These are phyloP conservation scores for Eretmocerus hayati DNA, from an alignment of 2,888 invertebrate genomes.

Conservation along the genomic window DNA sequence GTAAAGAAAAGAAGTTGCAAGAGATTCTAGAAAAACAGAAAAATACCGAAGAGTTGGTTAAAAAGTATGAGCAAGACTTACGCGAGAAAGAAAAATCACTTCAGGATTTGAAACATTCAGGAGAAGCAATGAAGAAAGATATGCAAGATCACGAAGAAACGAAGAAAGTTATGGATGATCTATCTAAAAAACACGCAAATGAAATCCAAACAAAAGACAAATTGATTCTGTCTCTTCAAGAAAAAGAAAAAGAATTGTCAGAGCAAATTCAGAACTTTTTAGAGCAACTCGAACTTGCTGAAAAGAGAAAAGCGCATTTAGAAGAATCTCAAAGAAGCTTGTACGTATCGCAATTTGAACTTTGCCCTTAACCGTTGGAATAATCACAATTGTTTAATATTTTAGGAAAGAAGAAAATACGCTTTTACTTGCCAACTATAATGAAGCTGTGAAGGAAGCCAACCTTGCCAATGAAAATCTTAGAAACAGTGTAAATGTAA, in stretches of 20 bases:
- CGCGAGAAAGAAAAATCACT: slow-evolving; percentile 26
- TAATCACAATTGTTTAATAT: not conserved
- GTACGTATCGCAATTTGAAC: slow-evolving; percentile 28
- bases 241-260: slow-evolving; percentile 32
- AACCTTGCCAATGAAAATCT: slow-evolving; percentile 35
- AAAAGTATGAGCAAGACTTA: slow-evolving; percentile 19
- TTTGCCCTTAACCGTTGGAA: too few species aligned
- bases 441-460: slow-evolving; percentile 30
- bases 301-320: slow-evolving; percentile 28
- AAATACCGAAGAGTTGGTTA: slow-evolving; percentile 15
- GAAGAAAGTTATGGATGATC: slow-evolving; percentile 40
- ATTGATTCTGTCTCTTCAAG: slow-evolving; percentile 48
- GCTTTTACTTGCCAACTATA: slow-evolving; percentile 31
- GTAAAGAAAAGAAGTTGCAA: slow-evolving; percentile 14
- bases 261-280: slow-evolving; percentile 30
- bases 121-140: slow-evolving; percentile 22
- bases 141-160: slow-evolving; percentile 39
- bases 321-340: slow-evolving; percentile 32
- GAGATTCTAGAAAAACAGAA: slow-evolving; percentile 17
- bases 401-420: slow-evolving; percentile 30
- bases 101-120: slow-evolving; percentile 22
- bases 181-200: slow-evolving; percentile 46
- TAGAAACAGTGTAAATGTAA: slow-evolving; percentile 35
- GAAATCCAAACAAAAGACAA: slow-evolving; percentile 50
- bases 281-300: slow-evolving; percentile 33